Conservation (phyloP, 1,140 invertebrate genomes). For the Pseudachorutes palmiensis region DNA sequence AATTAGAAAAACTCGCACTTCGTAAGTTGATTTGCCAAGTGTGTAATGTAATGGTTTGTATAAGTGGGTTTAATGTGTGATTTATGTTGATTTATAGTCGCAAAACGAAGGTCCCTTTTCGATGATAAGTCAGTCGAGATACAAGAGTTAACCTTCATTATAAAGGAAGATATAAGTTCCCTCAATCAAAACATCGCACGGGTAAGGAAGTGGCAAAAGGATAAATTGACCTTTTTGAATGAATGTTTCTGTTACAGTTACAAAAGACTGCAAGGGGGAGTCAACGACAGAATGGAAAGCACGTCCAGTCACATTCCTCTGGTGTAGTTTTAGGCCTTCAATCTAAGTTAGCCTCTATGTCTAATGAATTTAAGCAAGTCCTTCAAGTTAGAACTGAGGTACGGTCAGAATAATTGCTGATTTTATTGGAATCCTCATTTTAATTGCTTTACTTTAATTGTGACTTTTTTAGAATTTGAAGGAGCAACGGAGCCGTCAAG, state of each 20-base stretch:
- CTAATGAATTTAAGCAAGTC: slow-evolving; percentile 90
- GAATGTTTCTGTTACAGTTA: slow-evolving; percentile 41
- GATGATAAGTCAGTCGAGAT: slow-evolving; percentile 93
- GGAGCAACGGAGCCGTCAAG: slow-evolving; percentile 83
- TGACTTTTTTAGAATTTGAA: slow-evolving; percentile 71
- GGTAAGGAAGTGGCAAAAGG: slow-evolving; percentile 31
- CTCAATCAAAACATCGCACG: slow-evolving; percentile 93
- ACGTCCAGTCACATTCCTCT: slow-evolving; percentile 89
- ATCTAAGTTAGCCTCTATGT: slow-evolving; percentile 92
- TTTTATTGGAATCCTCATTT: not conserved
- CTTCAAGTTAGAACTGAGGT: slow-evolving; percentile 80
- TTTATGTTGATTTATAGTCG: slow-evolving; percentile 57
- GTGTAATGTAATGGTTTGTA: not conserved
- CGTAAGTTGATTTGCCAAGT: slow-evolving; percentile 54
- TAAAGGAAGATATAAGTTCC: slow-evolving; percentile 90
- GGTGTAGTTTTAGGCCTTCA: slow-evolving; percentile 89
- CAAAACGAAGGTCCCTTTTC: slow-evolving; percentile 93
- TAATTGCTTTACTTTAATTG: not conserved
- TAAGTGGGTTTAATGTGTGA: slow-evolving; percentile 19
- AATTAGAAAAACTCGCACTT: slow-evolving; percentile 90
- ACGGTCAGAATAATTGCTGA: slow-evolving; percentile 26
- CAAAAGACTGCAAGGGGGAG: slow-evolving; percentile 37
- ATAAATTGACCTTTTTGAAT: no score
- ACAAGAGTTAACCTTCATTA: slow-evolving; percentile 93
- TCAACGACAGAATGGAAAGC: slow-evolving; percentile 54